phyloP scores from a whole-genome alignment of 1,140 invertebrate genomes.

The Chironomus tepperi region DNA sequence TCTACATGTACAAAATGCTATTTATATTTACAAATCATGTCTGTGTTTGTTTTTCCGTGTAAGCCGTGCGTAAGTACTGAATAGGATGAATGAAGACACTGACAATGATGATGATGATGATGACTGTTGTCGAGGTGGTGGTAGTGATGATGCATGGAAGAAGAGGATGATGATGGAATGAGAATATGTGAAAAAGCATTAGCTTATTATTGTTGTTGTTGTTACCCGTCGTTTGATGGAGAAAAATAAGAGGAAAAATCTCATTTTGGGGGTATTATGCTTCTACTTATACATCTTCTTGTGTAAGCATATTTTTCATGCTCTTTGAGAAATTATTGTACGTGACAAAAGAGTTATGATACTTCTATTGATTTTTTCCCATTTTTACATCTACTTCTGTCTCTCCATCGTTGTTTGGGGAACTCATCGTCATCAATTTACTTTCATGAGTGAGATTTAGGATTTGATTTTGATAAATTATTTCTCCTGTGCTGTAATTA shows the following conservation, averaged over 20 bases:
- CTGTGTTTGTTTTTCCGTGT: conserved; percentile 12
- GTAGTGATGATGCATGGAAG: too few species aligned
- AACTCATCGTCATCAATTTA: neutral
- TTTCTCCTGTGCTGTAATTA: neutral
- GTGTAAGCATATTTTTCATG: conserved; percentile 5
- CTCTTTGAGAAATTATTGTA: conserved; percentile 17
- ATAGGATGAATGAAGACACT: neutral
- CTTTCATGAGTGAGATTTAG: neutral
- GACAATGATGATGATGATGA: neutral
- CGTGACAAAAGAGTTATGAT: conserved; percentile 21
- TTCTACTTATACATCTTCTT: neutral
- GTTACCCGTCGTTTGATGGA: neutral
- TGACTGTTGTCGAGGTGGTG: neutral
- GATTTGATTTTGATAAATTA: neutral
- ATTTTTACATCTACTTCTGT: neutral
- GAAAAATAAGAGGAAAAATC: conserved; percentile 16
- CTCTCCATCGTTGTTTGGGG: neutral
- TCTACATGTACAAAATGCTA: neutral
- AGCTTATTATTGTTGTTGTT: too few species aligned
- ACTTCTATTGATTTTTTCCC: conserved; percentile 7
- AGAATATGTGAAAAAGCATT: neutral
- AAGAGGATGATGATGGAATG: neutral
- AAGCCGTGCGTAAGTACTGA: neutral
- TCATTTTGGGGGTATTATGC: conserved; percentile 11
- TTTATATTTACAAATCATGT: conserved; percentile 14